Base-by-base conservation (phyloP, 2,797 vertebrate species). In the Eupleurogrammus muticus region DNA sequence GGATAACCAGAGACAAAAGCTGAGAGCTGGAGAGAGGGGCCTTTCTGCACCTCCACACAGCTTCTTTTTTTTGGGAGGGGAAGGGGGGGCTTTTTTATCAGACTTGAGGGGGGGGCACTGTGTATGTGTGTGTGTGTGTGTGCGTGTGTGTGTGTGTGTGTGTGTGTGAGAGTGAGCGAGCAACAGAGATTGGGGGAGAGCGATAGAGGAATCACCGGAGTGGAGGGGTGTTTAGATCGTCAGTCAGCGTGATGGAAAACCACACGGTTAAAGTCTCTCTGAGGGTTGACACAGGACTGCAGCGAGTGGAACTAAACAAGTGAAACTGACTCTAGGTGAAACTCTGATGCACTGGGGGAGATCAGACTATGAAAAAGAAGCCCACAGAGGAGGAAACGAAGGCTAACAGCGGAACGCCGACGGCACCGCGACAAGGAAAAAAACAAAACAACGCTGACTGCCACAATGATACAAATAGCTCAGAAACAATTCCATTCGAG, bases 241-340 rank as follows among this genome's bases (percentile, higher is more conserved):
- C 89, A 87, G 83, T 89, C 88, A 91, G 81, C 17, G 69, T 88
- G 89, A 90, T 90, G 87, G 89, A 88, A 87, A 92, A 87, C 70
- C 82, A 83, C 75, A 77, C 78, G 82, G 79, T 88, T 82, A 77
- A 88, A 90, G 88, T 87, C 79, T 78, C 84, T 83, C 73, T 87
- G 86, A 89, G 84, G 86, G 79, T 70, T 84, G 82, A 83, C 81
- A 80, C 78, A 57, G 70, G 77, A 71, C 86, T 71, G 78, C 75
- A 73, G 73, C 19, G 32, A 75, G 75, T 78, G 84, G 66, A 85
- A 82, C 79, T 80, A 75, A 85, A 87, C 81, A 81, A 81, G 84
- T 81, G 73, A 80, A 83, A 85, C 66, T 72, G 84, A 84, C 61
- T 80, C 77, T 44, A 65, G 71, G 71, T 81, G 82, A 73, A 77